phyloP scores from a whole-genome alignment of 2,888 invertebrate genomes.

The Pammene fasciana region DNA sequence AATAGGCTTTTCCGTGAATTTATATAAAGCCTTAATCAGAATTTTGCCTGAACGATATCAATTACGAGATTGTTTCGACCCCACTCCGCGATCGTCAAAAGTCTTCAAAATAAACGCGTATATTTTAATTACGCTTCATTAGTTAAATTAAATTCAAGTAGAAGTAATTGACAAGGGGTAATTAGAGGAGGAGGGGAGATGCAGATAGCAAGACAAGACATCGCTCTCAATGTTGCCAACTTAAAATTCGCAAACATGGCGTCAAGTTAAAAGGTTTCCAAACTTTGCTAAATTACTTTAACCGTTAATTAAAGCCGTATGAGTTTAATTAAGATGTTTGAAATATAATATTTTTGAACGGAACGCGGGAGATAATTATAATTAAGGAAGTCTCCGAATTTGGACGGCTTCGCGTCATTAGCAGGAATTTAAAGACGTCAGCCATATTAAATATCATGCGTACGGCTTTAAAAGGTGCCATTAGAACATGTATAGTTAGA shows the following conservation, averaged over 20 bases:
- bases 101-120: constrained; percentile 74
- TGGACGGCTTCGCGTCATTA: constrained; percentile 32
- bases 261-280: constrained; percentile 59
- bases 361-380: constrained; percentile 38
- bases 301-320: constrained; percentile 58
- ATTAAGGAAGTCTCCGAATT: constrained; percentile 32
- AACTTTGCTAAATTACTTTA: constrained; percentile 57
- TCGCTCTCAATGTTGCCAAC: constrained; percentile 61
- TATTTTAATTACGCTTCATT: constrained; percentile 83
- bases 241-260: constrained; percentile 51
- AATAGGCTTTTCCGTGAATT: constrained; percentile 37
- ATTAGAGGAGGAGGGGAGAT: constrained; percentile 70
- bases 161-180: constrained; percentile 76
- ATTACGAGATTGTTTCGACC: constrained; percentile 47
- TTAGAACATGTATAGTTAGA: neutral
- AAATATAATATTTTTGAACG: constrained; percentile 38
- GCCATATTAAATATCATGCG: constrained; percentile 17
- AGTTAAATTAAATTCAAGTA: constrained; percentile 81
- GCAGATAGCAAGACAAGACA: constrained; percentile 60
- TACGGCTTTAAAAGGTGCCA: neutral
- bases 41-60: constrained; percentile 46
- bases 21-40: constrained; percentile 40
- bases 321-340: constrained; percentile 51
- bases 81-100: constrained; percentile 51
- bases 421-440: constrained; percentile 8